phyloP scores from a whole-genome alignment of 2,797 vertebrate species.

The Lutjanus campechanus region DNA sequence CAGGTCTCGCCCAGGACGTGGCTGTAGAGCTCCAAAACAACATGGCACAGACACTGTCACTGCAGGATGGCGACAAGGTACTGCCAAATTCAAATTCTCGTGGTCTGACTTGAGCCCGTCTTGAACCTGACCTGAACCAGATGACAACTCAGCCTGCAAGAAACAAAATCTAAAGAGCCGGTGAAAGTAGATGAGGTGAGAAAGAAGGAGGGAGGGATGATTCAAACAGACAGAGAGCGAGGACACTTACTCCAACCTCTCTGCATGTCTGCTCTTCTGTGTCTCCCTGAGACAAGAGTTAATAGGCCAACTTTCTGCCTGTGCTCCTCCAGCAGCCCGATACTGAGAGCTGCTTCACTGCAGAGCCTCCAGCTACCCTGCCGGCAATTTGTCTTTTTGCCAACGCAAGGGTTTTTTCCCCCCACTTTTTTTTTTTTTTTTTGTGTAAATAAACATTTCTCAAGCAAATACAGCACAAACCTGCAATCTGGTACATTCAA shows the following conservation, averaged over 20 bases:
- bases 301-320: conserved; percentile 69
- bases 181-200: conserved; percentile 9
- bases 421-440: conserved; percentile 10
- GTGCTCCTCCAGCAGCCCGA: conserved; percentile 58
- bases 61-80: conserved; percentile 7
- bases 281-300: conserved; percentile 63
- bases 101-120: conserved; percentile 13
- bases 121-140: conserved; percentile 15
- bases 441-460: conserved; percentile 67
- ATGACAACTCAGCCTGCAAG: conserved; percentile 15
- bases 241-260: conserved; percentile 54
- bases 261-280: conserved; percentile 41
- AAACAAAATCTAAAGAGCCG: conserved; percentile 12
- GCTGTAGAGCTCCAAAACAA: not conserved
- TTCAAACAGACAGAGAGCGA: conserved; percentile 49
- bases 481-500: conserved; percentile 39
- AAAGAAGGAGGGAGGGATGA: conserved; percentile 15
- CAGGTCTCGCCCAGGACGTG: conserved; percentile 22
- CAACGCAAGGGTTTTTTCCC: conserved; percentile 40
- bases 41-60: not conserved
- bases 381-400: conserved; percentile 75
- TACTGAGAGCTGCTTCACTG: conserved; percentile 65
- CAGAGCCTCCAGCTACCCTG: conserved; percentile 68
- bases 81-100: conserved; percentile 7
- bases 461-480: conserved; percentile 47